phyloP scores from a whole-genome alignment of 2,113 vertebrate species.

The Pteropus alecto region DNA sequence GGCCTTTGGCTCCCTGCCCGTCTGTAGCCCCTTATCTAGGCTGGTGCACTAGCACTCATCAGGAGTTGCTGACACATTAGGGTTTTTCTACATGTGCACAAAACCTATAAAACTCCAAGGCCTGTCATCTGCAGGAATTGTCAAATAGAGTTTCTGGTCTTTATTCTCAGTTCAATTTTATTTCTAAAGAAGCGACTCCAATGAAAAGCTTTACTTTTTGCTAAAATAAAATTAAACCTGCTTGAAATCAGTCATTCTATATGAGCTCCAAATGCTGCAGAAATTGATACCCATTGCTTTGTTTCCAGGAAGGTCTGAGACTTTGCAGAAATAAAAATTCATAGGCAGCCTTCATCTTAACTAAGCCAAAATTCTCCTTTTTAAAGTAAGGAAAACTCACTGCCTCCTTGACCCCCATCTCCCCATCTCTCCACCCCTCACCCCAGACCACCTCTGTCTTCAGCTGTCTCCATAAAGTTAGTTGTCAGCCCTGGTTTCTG shows the following conservation, averaged over 20 bases:
- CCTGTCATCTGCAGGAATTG: neutral
- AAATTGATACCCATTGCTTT: neutral
- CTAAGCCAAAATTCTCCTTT: neutral
- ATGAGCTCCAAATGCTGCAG: neutral
- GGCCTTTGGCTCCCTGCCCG: neutral
- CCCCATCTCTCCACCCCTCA: too few relatives aligned
- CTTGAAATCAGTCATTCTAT: neutral
- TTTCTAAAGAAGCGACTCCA: neutral
- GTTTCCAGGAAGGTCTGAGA: neutral
- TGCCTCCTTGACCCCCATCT: neutral
- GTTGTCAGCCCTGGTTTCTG: neutral
- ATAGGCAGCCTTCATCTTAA: neutral
- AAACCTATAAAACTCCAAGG: neutral
- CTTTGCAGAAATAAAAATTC: neutral
- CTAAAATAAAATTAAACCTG: neutral
- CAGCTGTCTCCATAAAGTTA: neutral
- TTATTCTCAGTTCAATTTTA: neutral
- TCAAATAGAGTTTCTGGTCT: neutral
- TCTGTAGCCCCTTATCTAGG: neutral
- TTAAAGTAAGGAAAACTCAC: neutral
- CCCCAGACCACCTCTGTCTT: neutral
- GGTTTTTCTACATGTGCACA: neutral
- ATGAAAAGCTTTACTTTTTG: neutral
- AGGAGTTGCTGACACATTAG: neutral
- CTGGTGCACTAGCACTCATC: accelerated